Evolutionary conservation across 1,140 invertebrate genomes (phyloP).

Genomic region (Neuroterus valhalla): DNA sequence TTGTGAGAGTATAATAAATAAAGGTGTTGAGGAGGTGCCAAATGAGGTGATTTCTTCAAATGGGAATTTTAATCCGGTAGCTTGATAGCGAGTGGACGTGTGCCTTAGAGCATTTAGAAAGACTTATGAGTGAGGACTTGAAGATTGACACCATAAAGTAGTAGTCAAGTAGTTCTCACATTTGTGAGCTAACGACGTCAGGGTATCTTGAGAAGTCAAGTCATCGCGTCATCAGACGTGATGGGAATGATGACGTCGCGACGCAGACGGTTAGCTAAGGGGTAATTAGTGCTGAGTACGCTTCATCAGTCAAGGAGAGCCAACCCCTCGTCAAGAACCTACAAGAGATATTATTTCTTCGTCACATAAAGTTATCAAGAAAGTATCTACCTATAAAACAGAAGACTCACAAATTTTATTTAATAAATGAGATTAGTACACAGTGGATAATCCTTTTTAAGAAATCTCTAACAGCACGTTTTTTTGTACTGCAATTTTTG

Average conservation of each 20-base stretch:
- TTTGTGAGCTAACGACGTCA: slow-evolving; percentile 56
- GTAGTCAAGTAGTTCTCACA: slow-evolving; percentile 45
- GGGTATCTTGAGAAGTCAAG: slow-evolving; percentile 53
- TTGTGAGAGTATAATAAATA: neutral
- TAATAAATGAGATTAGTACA: neutral
- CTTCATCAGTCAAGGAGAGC: slow-evolving; percentile 69
- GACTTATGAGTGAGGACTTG: neutral
- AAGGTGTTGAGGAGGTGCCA: neutral
- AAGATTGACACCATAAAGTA: slow-evolving; percentile 20
- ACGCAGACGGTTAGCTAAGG: slow-evolving; percentile 62
- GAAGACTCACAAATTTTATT: neutral
- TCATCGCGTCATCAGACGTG: slow-evolving; percentile 62
- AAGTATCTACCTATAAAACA: neutral
- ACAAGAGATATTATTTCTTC: slow-evolving; percentile 54
- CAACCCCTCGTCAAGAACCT: slow-evolving; percentile 59
- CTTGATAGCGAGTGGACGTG: neutral
- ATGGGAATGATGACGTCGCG: slow-evolving; percentile 67
- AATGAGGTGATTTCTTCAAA: neutral
- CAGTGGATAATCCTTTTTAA: too few species aligned
- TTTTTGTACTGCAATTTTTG: too few species aligned
- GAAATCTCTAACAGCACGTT: too few species aligned
- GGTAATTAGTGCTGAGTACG: slow-evolving; percentile 71
- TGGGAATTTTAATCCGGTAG: neutral
- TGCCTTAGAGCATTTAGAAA: slow-evolving; percentile 2
- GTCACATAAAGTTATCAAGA: slow-evolving; percentile 41